Evolutionary conservation across 2,888 invertebrate species (phyloP), one percentile per base, ranked within the genome.

Genomic region (Euplexia lucipara): DNA sequence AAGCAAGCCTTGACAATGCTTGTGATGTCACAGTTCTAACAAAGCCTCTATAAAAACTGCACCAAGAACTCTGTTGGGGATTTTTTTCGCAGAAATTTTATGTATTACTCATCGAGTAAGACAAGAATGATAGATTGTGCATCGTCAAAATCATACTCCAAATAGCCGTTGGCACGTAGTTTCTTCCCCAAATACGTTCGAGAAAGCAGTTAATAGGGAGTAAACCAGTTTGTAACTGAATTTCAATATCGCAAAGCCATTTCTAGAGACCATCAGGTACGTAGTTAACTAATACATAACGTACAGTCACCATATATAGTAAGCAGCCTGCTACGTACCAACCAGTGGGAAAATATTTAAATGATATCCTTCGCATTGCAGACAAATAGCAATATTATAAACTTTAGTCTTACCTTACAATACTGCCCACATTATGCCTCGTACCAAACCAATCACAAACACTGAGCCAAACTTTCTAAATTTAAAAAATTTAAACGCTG

Each of bases 391-490:
- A 49, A 10, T 53, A 48, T 51, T 34, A 57, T 56, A 53, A 58
- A 61, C 20, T 62, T 54, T 45, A 12, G 26, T 45, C 81, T 80
- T 41, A 79, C 77, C 87, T 84, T 81, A 87, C 42, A 83, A 77
- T 59, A 72, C 83, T 70, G 74, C 65, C 67, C 78, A 76, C 87
- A 90, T 89, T 77, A 75, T 83, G 64, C 60, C 72, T 67, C 61
- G 70, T 71, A 70, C 37, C 66, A 63, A 78, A 79, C 61, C 66
- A 79, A 81, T 75, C 84, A 88, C 86, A 81, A 83, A 82, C 89
- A 90, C 90, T 69, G 60, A 67, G 53, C 4, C 37, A 70, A 86
- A 91, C 91, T 94, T 94, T 92, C 91, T 92, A 93, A 93, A 91
- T 86, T 86, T 81, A 79, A 84, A 80, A 87, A 83, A 82, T 70